phyloP scores from a whole-genome alignment of 37 sponge, comb jelly and placozoan species.

The Crambe crambe region DNA sequence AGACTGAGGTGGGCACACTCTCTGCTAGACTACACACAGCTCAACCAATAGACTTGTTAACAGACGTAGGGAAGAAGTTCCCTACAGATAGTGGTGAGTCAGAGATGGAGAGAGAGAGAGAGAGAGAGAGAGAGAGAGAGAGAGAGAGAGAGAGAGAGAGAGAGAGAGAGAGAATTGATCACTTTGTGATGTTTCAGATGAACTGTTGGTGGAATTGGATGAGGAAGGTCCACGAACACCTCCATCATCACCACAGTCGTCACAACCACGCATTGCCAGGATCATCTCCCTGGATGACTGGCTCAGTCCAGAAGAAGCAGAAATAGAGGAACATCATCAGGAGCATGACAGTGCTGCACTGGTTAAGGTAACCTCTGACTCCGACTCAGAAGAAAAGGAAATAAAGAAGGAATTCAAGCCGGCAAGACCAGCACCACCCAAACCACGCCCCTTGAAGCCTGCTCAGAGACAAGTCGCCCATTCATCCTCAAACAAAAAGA shows the following conservation, averaged over 20 bases:
- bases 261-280: slow-evolving; percentile 14
- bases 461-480: too few relatives aligned
- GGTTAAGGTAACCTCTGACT: not conserved
- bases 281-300: slow-evolving; percentile 31
- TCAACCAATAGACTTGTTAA: too few relatives aligned
- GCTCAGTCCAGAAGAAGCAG: too few relatives aligned
- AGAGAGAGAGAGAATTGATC: not conserved
- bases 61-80: too few relatives aligned
- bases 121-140: too few relatives aligned
- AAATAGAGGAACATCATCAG: slow-evolving; percentile 4
- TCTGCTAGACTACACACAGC: too few relatives aligned
- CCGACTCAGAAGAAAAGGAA: not conserved
- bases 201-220: not conserved
- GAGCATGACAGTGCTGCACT: not conserved
- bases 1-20: too few relatives aligned
- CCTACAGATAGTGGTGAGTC: too few relatives aligned
- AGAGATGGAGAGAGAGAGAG: too few relatives aligned
- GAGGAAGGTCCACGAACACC: not conserved
- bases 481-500: not conserved
- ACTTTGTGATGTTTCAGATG: not conserved
- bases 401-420: not conserved
- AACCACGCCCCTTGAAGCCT: not conserved
- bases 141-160: too few relatives aligned
- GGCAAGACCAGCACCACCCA: slow-evolving; percentile 13
- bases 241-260: not conserved